Conservation (phyloP, 2,113 vertebrate species). For the Dermatemys mawii region DNA sequence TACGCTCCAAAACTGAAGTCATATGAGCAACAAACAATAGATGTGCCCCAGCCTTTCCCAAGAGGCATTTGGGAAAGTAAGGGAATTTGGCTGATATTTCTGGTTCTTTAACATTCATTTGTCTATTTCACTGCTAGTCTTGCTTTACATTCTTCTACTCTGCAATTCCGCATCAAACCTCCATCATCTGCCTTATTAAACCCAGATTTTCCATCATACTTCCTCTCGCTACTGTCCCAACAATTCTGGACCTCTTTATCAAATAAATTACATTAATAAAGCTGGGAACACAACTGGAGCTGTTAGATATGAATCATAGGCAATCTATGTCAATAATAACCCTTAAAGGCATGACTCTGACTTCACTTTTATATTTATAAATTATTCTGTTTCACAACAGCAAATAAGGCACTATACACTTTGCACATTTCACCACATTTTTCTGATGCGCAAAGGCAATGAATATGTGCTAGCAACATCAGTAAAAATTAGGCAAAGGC, state of each 20-base stretch:
- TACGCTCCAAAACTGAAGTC: not conserved
- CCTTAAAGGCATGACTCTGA: slow-evolving; percentile 9
- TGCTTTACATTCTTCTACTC: not conserved
- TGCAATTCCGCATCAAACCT: not conserved
- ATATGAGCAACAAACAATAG: too few species aligned
- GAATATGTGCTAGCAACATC: slow-evolving; percentile 21
- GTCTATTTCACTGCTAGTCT: not conserved
- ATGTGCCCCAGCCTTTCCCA: not conserved
- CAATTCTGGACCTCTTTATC: slow-evolving; percentile 1
- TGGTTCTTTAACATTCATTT: not conserved
- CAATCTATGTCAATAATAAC: slow-evolving; percentile 10
- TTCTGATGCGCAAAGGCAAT: slow-evolving; percentile 30
- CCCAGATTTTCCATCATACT: not conserved
- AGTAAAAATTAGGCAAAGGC: slow-evolving; percentile 39
- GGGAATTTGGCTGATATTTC: not conserved
- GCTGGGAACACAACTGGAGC: not conserved
- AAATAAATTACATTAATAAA: slow-evolving; percentile 44
- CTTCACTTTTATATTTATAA: slow-evolving; percentile 10
- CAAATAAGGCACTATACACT: slow-evolving; percentile 13
- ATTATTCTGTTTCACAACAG: slow-evolving; percentile 11
- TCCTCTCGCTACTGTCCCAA: not conserved
- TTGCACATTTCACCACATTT: slow-evolving; percentile 27
- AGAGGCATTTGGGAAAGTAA: not conserved
- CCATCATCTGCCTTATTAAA: not conserved
- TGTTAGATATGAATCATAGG: not conserved